Percentiles rank a stretch among this genome's conserved stretches.
Conservation (phyloP, 2,113 vertebrate species). For the Myrmecobius fasciatus region DNA sequence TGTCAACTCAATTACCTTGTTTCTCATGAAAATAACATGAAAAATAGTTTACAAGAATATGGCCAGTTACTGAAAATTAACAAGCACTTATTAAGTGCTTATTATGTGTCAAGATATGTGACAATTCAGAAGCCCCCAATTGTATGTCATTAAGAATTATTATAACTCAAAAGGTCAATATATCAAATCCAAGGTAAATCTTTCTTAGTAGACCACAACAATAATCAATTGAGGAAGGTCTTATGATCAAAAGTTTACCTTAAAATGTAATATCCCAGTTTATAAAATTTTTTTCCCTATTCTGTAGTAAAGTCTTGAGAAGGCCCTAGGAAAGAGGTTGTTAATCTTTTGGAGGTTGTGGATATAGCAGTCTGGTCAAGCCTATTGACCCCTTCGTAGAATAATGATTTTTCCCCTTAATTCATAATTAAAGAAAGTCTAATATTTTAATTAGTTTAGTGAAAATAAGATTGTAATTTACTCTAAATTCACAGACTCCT, state of each 20-base stretch:
- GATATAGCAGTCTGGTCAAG: background rate
- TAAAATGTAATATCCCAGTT: background rate
- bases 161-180: constrained; percentile 20
- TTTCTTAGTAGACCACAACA: background rate
- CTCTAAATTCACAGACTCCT: background rate
- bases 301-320: background rate
- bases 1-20: constrained; percentile 20
- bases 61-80: constrained; percentile 16
- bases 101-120: background rate
- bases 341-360: background rate
- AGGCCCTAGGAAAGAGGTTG: background rate
- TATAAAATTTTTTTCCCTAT: background rate
- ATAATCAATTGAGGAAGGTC: constrained; percentile 1
- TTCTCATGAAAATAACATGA: constrained; percentile 34
- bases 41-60: constrained; percentile 26
- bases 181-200: background rate
- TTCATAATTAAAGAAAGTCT: background rate
- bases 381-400: background rate
- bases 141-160: constrained; percentile 18
- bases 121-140: background rate
- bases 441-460: background rate
- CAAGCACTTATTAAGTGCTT: background rate
- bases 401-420: background rate
- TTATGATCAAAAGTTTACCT: background rate
- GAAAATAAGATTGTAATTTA: background rate